Evolutionary conservation across 2,797 vertebrate species (phyloP).

Genomic region (Meriones psammophilus): DNA sequence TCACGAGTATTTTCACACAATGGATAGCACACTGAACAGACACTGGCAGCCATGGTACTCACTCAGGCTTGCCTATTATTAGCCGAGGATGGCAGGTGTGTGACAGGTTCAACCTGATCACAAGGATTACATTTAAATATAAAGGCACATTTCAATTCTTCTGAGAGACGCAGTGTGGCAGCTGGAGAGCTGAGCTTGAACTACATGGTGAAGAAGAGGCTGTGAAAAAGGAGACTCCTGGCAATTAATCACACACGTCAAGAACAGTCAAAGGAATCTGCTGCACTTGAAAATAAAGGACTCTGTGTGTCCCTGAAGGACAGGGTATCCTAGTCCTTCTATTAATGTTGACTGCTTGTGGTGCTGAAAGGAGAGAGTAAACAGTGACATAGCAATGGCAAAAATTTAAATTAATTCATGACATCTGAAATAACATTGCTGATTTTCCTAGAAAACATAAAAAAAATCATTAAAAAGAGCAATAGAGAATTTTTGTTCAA

Average conservation of each 20-base stretch:
- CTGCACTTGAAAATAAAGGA: conserved; percentile 56
- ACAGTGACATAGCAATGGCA: background rate
- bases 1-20: conserved; percentile 24
- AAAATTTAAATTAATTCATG: background rate
- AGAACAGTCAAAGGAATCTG: conserved; percentile 44
- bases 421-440: background rate
- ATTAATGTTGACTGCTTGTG: background rate
- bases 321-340: background rate
- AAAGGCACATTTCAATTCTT: conserved; percentile 79
- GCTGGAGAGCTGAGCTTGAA: conserved; percentile 64
- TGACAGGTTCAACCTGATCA: conserved; percentile 80
- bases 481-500: background rate
- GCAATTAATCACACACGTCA: conserved; percentile 81
- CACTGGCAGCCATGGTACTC: conserved; percentile 26
- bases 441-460: background rate
- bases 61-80: conserved; percentile 70
- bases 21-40: background rate
- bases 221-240: conserved; percentile 63
- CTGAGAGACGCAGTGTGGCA: conserved; percentile 71
- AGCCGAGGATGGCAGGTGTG: conserved; percentile 68
- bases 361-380: background rate
- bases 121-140: conserved; percentile 79
- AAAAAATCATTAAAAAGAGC: background rate
- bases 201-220: conserved; percentile 12
- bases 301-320: background rate